A percentile compares a stretch with the other conserved stretches of the same genome.
phyloP scores from a whole-genome alignment of 2,797 vertebrate species.

The Hippopotamyrus pictus region DNA sequence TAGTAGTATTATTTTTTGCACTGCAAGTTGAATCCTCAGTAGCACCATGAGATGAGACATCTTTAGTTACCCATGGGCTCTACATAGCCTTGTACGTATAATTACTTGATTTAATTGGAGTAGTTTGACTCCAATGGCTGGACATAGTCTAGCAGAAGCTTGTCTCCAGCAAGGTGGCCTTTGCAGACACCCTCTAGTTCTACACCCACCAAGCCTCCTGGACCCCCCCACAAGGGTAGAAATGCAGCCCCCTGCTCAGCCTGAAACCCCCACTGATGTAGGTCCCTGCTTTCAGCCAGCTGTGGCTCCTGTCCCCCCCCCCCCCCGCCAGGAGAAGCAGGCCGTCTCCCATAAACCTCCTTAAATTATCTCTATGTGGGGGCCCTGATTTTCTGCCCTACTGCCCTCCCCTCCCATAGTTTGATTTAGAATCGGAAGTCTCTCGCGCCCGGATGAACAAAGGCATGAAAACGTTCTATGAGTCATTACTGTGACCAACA shows the following conservation, averaged over 20 bases:
- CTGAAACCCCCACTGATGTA: neutral
- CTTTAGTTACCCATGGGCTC: neutral
- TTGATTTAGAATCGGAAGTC: neutral
- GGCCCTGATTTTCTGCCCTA: neutral
- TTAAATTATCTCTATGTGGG: neutral
- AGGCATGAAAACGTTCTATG: neutral
- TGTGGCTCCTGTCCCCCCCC: neutral
- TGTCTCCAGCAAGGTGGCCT: neutral
- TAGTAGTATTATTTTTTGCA: neutral
- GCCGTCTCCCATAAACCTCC: neutral
- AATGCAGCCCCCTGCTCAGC: neutral
- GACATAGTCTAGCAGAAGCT: neutral
- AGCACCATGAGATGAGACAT: neutral
- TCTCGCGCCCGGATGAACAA: neutral
- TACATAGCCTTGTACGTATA: neutral
- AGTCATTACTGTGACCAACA: neutral
- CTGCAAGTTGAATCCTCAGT: neutral
- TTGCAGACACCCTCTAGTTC: neutral
- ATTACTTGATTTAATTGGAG: neutral
- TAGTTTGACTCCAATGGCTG: neutral
- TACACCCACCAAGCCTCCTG: neutral
- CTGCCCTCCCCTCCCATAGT: no score
- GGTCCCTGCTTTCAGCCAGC: neutral
- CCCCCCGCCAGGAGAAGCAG: neutral
- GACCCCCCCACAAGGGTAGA: neutral